Evolutionary conservation across 2,113 vertebrate species (phyloP).

Genomic region (Plecotus auritus): DNA sequence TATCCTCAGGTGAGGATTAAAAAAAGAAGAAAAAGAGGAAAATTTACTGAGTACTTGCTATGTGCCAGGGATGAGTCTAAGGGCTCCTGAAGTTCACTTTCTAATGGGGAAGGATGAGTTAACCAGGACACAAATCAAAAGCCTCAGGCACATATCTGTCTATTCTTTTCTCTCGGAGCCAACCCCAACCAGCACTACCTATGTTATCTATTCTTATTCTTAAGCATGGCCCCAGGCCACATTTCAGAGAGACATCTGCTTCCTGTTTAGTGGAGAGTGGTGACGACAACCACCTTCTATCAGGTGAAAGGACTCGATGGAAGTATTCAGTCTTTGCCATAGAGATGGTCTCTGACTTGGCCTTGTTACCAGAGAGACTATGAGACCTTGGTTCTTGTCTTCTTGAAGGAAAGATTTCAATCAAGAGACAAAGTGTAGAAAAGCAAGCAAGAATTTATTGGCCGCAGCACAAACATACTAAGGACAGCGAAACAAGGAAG

Average conservation of each 20-base stretch:
- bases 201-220: background rate
- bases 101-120: background rate
- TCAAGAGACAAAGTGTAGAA: too few species aligned
- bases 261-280: background rate
- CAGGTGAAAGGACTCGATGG: background rate
- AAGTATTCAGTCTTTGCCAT: background rate
- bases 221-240: background rate
- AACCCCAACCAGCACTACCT: background rate
- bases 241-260: slow-evolving; percentile 27
- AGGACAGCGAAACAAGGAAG: too few species aligned
- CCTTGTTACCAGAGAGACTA: too few species aligned
- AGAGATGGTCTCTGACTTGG: background rate
- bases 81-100: background rate
- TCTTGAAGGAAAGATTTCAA: too few species aligned
- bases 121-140: too few species aligned
- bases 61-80: accelerated
- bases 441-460: too few species aligned
- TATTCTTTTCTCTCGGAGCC: background rate
- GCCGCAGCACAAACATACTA: too few species aligned
- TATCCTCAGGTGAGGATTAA: too few species aligned
- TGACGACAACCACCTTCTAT: background rate
- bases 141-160: background rate
- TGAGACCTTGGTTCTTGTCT: too few species aligned
- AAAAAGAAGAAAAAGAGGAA: background rate
- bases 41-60: background rate